Evolutionary conservation across 2,113 vertebrate species (phyloP), one percentile per base, ranked within the genome.

Genomic region (Cromileptes altivelis): DNA sequence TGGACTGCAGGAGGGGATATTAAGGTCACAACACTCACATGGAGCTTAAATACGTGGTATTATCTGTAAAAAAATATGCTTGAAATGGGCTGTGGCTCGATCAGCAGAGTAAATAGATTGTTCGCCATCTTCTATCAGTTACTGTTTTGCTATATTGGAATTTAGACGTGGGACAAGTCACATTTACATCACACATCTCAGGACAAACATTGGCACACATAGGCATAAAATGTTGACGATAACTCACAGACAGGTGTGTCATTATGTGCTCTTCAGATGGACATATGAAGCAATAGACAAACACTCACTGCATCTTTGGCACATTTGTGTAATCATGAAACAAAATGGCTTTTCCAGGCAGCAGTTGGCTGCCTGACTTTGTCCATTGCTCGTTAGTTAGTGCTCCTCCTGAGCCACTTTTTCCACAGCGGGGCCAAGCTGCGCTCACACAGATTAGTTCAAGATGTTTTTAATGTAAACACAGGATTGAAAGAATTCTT

Each of bases 401-500:
- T 53, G 50, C 53, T 82, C 30, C 69, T 60, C 30, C 69, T 60
- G 61, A 64, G 70, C 65, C 63, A 52, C 53, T 82, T 77, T 91
- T 83, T 76, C 80, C 80, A 83, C 75, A 63, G 53, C 21, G 1
- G 50, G 49, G 52, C 78, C 21, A 15, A 80, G 57, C 23, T 1
- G 60, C 58, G 75, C 56, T 68, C 67, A 52, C 13, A 62, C 70
- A 60, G 1, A 88, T 71, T n/a, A 84, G 49, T 81, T 89, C 79
- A 87, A 86, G 71, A 87, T 76, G 87, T 83, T 75, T 75, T 68
- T 23, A 68, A 75, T 62, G 70, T 76, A 37, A 78, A 82, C 81
- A 64, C 61, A 70, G 56, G 62, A 69, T 45, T 55, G 30, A 60
- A 37, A 73, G 27, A 53, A 49, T 62, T 62, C 37, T 33, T 63